Conservation (phyloP, 1,140 invertebrate genomes). For the Heliothis subflexa region DNA sequence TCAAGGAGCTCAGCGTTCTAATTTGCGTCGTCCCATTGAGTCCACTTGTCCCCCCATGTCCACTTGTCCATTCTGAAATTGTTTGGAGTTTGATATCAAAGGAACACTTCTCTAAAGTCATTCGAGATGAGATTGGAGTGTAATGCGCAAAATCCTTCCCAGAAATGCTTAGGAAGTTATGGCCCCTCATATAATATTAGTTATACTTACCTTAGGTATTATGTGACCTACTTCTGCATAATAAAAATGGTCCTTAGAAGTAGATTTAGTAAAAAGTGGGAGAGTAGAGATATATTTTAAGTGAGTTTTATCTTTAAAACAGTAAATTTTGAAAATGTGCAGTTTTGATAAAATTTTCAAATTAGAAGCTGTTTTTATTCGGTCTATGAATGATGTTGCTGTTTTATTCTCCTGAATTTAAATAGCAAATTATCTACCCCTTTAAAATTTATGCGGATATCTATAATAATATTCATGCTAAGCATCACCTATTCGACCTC, state of each 20-base stretch:
- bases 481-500: not conserved
- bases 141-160: conserved; percentile 1
- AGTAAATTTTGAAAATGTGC: no score
- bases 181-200: conserved; percentile 3
- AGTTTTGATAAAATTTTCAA: no score
- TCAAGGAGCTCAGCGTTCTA: conserved; percentile 60
- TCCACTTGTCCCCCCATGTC: conserved; percentile 64
- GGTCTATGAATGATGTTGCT: not conserved
- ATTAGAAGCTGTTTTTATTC: no score
- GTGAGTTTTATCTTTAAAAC: no score
- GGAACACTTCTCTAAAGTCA: conserved; percentile 56
- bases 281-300: no score
- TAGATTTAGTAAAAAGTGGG: no score
- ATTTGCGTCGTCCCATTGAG: conserved; percentile 64
- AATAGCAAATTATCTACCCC: no score
- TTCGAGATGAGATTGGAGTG: conserved; percentile 52
- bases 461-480: not conserved
- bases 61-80: conserved; percentile 75
- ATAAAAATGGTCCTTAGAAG: not conserved
- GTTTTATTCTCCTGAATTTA: not conserved
- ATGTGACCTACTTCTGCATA: conserved; percentile 1
- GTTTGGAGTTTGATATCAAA: conserved; percentile 71
- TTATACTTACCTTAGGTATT: not conserved
- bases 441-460: not conserved
- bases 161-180: conserved; percentile 24